These are phyloP conservation scores for Sylvia atricapilla DNA, from an alignment of 2,113 vertebrate species.

Conservation along the genomic window DNA sequence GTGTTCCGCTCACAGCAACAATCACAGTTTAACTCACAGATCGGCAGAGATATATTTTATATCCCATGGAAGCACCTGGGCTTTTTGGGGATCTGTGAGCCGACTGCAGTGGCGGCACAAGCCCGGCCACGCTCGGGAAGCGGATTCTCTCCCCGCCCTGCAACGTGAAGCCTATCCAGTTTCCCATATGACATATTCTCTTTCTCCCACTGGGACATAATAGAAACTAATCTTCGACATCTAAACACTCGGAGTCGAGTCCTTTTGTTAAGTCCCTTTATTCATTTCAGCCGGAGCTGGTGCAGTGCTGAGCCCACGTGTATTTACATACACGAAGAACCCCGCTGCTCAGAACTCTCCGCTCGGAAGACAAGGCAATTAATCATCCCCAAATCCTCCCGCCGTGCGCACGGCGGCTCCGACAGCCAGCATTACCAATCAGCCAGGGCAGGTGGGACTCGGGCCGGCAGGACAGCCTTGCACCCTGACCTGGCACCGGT, in stretches of 20 bases:
- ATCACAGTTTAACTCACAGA: neutral
- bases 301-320: constrained; percentile 79
- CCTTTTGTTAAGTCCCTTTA: constrained; percentile 82
- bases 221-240: constrained; percentile 71
- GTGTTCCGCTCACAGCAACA: neutral
- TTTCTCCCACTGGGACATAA: constrained; percentile 69
- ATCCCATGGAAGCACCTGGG: neutral
- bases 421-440: constrained; percentile 78
- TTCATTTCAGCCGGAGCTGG: constrained; percentile 68
- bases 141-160: neutral
- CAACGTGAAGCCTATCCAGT: constrained; percentile 15
- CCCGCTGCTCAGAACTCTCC: constrained; percentile 85
- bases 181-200: constrained; percentile 46
- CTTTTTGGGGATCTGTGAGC: neutral
- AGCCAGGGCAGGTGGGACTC: constrained; percentile 86
- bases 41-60: neutral
- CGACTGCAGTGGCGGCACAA: neutral
- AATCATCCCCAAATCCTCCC: constrained; percentile 90
- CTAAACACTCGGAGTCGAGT: constrained; percentile 71
- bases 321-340: constrained; percentile 88
- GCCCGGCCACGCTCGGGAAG: neutral
- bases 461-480: constrained; percentile 75
- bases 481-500: constrained; percentile 66
- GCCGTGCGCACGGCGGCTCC: constrained; percentile 80
- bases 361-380: constrained; percentile 91